Evolutionary conservation across 2,888 invertebrate species (phyloP), one percentile per base, ranked within the genome.

Genomic region (Halocaridina rubra): DNA sequence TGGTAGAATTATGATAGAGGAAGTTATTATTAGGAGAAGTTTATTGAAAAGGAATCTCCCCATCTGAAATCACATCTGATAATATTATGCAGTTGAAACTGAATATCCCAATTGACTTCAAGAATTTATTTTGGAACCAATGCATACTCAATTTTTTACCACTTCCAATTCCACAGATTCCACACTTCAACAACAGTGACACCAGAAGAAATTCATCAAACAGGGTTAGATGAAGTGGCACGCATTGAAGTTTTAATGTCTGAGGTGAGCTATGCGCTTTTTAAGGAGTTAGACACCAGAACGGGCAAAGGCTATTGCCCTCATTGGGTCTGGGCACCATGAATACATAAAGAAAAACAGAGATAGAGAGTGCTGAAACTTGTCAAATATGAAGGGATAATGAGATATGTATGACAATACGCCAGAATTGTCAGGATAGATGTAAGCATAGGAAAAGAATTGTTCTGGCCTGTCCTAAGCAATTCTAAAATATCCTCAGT

Each of bases 131-230:
- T 53, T 53, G 53, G 53, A 16, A 53, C n/a, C 16, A 53, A 16
- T 53, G 1, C 64, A n/a, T n/a, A 61, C n/a, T 61, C n/a, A n/a
- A 24, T 61, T 1, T 61, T n/a, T 19, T 10, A 61, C 64, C 22
- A 10, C 22, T 61, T 61, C 13, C 22, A 32, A 3, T 71, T 29
- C 22, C 88, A 90, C 27, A 89, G 90, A 27, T 91, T 89, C 89
- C 90, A 91, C 86, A 89, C 90, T 5, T 90, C 90, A 0, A 84
- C 89, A 13, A 85, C 89, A 64, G 87, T 89, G 84, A 89, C 90
- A 0, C 89, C 91, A 0, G 89, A 89, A 69, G 89, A 90, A 75
- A 90, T 91, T 19, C 91, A 91, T 80, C 80, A 90, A 16, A 88
- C 89, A 29, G 91, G 91, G 2, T 80, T 90, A 7, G 53, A 87